Percentiles rank a stretch among this genome's conserved stretches.
Conservation (phyloP, 2,113 vertebrate genomes). For the Microcebus tavaratra region DNA sequence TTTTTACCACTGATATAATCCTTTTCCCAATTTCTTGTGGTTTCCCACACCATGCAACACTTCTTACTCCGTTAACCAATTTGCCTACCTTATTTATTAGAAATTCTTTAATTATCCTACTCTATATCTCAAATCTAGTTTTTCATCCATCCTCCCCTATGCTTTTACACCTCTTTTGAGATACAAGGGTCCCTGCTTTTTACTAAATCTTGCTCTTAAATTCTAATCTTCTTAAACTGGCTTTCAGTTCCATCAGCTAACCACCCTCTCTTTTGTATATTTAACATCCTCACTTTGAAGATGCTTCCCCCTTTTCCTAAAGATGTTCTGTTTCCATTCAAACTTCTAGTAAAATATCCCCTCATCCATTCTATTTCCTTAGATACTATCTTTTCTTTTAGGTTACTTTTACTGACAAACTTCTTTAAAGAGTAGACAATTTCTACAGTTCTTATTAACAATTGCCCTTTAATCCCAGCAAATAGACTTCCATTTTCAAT, state of each 20-base stretch:
- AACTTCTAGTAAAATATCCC: not conserved
- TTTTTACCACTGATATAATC: not conserved
- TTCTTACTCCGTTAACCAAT: not conserved
- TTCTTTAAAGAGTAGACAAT: not conserved
- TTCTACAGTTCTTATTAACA: not conserved
- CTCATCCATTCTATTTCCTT: not conserved
- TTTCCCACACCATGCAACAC: not conserved
- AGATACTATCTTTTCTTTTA: not conserved
- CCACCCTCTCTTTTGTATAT: not conserved
- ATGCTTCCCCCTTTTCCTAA: not conserved
- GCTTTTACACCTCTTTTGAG: not conserved
- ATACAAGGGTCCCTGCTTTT: not conserved
- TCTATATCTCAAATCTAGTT: not conserved
- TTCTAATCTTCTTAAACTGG: not conserved
- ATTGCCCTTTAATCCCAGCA: constrained; percentile 27
- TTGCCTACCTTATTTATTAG: not conserved
- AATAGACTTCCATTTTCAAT: not conserved
- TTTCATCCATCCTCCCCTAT: not conserved
- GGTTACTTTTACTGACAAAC: not conserved
- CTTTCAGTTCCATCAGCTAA: not conserved
- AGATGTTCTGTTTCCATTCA: not conserved
- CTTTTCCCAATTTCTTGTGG: not conserved
- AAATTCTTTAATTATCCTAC: not conserved
- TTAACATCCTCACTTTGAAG: not conserved
- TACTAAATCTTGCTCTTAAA: not conserved